phyloP scores from a whole-genome alignment of 1,140 invertebrate species.

The Heterodera carotae region DNA sequence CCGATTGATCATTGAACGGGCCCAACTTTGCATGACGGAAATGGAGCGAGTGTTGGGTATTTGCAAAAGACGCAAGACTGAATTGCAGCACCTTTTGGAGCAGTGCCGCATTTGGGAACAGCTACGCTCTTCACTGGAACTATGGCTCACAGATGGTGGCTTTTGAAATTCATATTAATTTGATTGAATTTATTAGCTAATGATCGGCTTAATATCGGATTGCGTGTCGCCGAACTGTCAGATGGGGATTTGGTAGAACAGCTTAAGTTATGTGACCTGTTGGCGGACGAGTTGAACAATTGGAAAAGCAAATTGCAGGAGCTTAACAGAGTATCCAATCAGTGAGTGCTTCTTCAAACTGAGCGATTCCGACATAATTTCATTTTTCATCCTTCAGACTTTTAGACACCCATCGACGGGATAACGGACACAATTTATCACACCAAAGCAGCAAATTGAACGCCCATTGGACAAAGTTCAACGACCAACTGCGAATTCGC shows the following conservation, averaged over 20 bases:
- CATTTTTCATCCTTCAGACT: constrained; percentile 26
- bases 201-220: constrained; percentile 38
- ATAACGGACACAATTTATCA: constrained; percentile 60
- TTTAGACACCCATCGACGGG: constrained; percentile 51
- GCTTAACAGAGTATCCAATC: constrained; percentile 44
- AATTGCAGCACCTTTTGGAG: constrained; percentile 47
- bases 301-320: constrained; percentile 39
- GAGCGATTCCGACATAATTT: constrained; percentile 37
- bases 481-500: constrained; percentile 47
- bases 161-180: neutral
- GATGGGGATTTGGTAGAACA: constrained; percentile 37
- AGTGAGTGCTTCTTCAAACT: constrained; percentile 23
- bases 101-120: constrained; percentile 54
- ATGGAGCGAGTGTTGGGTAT: constrained; percentile 45
- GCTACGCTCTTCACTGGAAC: constrained; percentile 35
- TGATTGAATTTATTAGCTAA: constrained; percentile 26
- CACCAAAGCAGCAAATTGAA: constrained; percentile 58
- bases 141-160: constrained; percentile 51
- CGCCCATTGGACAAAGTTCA: constrained; percentile 63
- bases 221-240: constrained; percentile 41
- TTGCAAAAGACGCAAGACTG: constrained; percentile 47
- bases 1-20: constrained; percentile 44
- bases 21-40: constrained; percentile 48
- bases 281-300: constrained; percentile 20
- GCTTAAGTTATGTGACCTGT: constrained; percentile 28